phyloP scores from a whole-genome alignment of 2,113 vertebrate genomes.

The Phocoena sinus region DNA sequence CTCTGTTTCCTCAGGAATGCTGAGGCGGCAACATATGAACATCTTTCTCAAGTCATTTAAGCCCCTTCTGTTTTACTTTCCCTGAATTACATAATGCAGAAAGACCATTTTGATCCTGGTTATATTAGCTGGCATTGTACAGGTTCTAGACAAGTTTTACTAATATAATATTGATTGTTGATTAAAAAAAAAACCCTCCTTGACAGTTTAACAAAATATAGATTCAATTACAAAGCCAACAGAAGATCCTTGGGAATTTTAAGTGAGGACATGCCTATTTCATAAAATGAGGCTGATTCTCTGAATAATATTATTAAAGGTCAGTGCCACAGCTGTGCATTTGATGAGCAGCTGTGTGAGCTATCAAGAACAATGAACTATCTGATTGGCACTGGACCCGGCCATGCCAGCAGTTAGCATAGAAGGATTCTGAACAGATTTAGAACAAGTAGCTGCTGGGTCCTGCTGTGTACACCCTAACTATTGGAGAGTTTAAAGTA shows the following conservation, averaged over 20 bases:
- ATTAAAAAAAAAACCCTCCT: background rate
- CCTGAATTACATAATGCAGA: background rate
- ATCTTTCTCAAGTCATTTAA: constrained; percentile 1
- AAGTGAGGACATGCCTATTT: constrained; percentile 41
- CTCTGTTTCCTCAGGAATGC: background rate
- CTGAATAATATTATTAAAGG: constrained; percentile 64
- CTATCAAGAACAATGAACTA: constrained; percentile 54
- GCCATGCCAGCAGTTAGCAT: constrained; percentile 9
- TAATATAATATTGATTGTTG: constrained; percentile 19
- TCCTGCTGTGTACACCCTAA: constrained; percentile 40
- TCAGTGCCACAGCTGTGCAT: constrained; percentile 65
- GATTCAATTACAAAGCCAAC: constrained; percentile 43
- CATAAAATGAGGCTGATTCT: constrained; percentile 37
- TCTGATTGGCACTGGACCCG: constrained; percentile 45
- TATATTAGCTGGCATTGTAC: background rate
- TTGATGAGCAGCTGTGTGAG: constrained; percentile 66
- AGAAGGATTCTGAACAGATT: constrained; percentile 37
- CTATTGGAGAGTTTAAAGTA: constrained; percentile 28
- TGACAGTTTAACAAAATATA: constrained; percentile 39
- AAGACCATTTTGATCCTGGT: background rate
- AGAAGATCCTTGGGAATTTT: constrained; percentile 45
- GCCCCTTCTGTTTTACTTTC: background rate
- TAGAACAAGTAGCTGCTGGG: constrained; percentile 34
- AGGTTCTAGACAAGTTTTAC: background rate
- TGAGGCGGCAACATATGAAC: background rate